Percentiles rank a stretch among this genome's conserved stretches.
phyloP scores from a whole-genome alignment of 2,888 invertebrate species.

The Clostera curtula region DNA sequence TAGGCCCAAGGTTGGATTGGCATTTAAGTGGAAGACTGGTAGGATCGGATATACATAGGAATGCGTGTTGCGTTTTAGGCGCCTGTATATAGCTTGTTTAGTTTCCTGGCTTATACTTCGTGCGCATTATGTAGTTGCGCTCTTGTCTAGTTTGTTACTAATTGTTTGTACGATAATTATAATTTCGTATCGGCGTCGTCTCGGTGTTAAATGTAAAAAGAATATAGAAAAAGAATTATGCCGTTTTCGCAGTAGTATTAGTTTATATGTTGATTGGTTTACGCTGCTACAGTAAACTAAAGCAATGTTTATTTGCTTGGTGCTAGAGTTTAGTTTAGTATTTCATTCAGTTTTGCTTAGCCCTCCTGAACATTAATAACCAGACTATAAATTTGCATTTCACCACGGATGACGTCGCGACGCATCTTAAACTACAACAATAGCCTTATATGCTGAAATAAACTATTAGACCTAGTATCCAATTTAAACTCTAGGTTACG shows the following conservation, averaged over 20 bases:
- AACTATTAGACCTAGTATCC: too few relatives aligned
- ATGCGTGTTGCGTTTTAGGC: slow-evolving; percentile 23
- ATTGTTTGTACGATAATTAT: slow-evolving; percentile 23
- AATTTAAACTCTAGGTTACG: too few relatives aligned
- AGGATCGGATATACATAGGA: slow-evolving; percentile 26
- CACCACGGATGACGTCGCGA: slow-evolving; percentile 13
- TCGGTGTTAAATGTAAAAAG: slow-evolving; percentile 17
- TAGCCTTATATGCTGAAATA: slow-evolving; percentile 18
- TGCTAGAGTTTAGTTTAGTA: too few relatives aligned
- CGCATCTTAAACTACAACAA: slow-evolving; percentile 17
- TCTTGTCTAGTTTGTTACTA: slow-evolving; percentile 16
- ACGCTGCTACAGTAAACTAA: too few relatives aligned
- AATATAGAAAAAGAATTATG: too few relatives aligned
- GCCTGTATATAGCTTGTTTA: slow-evolving; percentile 51
- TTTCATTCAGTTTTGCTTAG: too few relatives aligned
- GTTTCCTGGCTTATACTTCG: slow-evolving; percentile 18
- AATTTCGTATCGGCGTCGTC: slow-evolving; percentile 13
- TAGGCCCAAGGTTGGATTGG: slow-evolving; percentile 38
- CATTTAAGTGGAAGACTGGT: slow-evolving; percentile 62
- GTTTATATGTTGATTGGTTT: too few relatives aligned
- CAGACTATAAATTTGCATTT: slow-evolving; percentile 2
- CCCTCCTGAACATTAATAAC: slow-evolving; percentile 4
- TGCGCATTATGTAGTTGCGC: slow-evolving; percentile 13
- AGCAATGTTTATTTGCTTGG: too few relatives aligned
- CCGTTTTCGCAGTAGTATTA: too few relatives aligned